Base-by-base conservation (phyloP, 2,113 vertebrate genomes). In the Alces alces region DNA sequence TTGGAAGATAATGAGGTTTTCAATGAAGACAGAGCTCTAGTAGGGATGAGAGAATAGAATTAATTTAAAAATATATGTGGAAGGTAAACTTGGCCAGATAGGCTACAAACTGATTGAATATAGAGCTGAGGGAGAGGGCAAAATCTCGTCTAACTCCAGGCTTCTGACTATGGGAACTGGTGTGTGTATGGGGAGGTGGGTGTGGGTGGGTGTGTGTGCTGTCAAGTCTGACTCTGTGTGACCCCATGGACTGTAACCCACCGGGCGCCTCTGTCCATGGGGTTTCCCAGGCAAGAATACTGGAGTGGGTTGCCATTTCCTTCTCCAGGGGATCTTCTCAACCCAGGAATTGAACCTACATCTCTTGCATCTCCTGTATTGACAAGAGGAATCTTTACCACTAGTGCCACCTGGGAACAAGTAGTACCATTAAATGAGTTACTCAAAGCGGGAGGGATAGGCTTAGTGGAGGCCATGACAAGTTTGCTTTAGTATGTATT, bases 1-100 rank as follows among this genome's bases (percentile, higher is more conserved):
- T 36, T 88, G 82, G 64, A 89, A 89, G 60, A 88, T 88, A 90
- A 93, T 96, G 60, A 83, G 54, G 33, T 93, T 95, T 95, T 57
- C 60, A 96, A 94, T 89, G 60, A 64, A 94, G 86, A 78, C 86
- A 95, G 78, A 86, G 43, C 47, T 64, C 83, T 79, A 88, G 83
- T 78, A 91, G 36, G 33, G 57, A 96, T 36, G 88, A 94, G 50
- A 73, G 33, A 89, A 64, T 58, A 89, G 54, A 96, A 83, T 88
- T 86, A 93, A 96, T 97, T 86, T 10, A 27, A 70, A 97, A 86
- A 83, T 91, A 23, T 70, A 78, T 47, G 55, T 58, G 9, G 47
- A 66, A 95, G 47, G 78, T 64, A 88, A 83, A 87, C 16, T 12
- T 64, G 80, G 58, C 19, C 52, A 86, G 85, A 93, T 45, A 78